Percentiles rank a stretch among this genome's conserved stretches.
Evolutionary conservation across 2,888 invertebrate genomes (phyloP).

Genomic region (Pyrocoelia pectoralis): DNA sequence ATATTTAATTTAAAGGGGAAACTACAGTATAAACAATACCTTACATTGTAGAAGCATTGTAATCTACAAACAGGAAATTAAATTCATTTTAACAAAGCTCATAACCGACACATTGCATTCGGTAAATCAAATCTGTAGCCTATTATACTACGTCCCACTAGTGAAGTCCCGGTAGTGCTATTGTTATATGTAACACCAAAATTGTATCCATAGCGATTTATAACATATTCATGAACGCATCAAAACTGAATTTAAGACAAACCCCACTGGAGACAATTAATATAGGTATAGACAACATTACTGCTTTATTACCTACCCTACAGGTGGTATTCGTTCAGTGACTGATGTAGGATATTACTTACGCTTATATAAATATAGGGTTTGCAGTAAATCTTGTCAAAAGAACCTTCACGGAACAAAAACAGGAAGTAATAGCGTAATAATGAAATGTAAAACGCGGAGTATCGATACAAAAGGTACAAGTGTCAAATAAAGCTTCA

Average conservation of each 20-base stretch:
- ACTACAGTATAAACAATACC: constrained; percentile 19
- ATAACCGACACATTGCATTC: constrained; percentile 36
- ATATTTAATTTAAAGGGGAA: too few species aligned
- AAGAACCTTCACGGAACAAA: background rate
- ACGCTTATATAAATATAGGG: too few species aligned
- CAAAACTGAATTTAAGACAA: constrained; percentile 24
- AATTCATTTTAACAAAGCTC: constrained; percentile 42
- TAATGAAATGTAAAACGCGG: constrained; percentile 9
- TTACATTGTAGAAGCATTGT: constrained; percentile 34
- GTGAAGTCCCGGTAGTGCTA: constrained; percentile 35
- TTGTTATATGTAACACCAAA: constrained; percentile 33
- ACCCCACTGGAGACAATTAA: background rate
- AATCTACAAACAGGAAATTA: constrained; percentile 45
- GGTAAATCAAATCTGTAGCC: constrained; percentile 38
- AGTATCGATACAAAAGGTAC: constrained; percentile 15
- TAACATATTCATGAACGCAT: constrained; percentile 28
- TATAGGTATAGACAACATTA: background rate
- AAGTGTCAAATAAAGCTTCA: constrained; percentile 14
- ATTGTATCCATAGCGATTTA: constrained; percentile 30
- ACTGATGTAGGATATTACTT: too few species aligned
- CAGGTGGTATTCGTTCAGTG: background rate
- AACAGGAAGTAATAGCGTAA: background rate
- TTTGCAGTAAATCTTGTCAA: background rate
- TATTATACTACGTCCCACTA: constrained; percentile 34
- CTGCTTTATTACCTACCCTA: background rate